Conservation (phyloP, 2,797 vertebrate species). For the Rhadinocentrus ornatus region DNA sequence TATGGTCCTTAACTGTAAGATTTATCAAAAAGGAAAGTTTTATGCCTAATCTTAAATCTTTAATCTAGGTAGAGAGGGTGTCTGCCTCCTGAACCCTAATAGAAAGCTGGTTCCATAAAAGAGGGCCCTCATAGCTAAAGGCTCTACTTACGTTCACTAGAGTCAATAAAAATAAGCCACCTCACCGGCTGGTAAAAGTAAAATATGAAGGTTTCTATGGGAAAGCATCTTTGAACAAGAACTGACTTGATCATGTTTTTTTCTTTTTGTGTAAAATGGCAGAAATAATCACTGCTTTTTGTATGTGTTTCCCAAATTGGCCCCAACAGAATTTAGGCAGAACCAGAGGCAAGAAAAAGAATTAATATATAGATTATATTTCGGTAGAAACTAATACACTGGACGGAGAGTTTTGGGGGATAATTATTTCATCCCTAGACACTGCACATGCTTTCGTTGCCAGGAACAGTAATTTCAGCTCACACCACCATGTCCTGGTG, state of each 20-base stretch:
- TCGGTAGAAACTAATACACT: slow-evolving; percentile 7
- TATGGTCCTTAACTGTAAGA: no score
- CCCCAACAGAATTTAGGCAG: not conserved
- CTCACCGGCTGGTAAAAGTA: slow-evolving; percentile 21
- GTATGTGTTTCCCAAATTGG: not conserved
- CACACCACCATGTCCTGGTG: slow-evolving; percentile 28
- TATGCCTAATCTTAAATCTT: no score
- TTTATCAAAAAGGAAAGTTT: no score
- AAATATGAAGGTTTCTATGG: slow-evolving; percentile 7
- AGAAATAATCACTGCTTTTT: not conserved
- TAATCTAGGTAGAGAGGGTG: no score
- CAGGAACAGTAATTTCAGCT: slow-evolving; percentile 34
- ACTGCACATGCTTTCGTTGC: slow-evolving; percentile 14
- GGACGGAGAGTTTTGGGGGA: not conserved
- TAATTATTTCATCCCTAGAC: slow-evolving; percentile 17
- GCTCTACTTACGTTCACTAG: no score
- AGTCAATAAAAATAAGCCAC: not conserved
- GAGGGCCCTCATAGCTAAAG: no score
- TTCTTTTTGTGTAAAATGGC: slow-evolving; percentile 12
- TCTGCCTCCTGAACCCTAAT: no score
- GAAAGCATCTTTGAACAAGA: not conserved
- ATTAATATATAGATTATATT: slow-evolving; percentile 9
- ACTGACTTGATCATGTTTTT: slow-evolving; percentile 3
- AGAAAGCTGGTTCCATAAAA: no score
- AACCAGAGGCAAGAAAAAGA: not conserved